Conservation (phyloP, 2,888 invertebrate species). For the Chalcosyrphus nemorum region DNA sequence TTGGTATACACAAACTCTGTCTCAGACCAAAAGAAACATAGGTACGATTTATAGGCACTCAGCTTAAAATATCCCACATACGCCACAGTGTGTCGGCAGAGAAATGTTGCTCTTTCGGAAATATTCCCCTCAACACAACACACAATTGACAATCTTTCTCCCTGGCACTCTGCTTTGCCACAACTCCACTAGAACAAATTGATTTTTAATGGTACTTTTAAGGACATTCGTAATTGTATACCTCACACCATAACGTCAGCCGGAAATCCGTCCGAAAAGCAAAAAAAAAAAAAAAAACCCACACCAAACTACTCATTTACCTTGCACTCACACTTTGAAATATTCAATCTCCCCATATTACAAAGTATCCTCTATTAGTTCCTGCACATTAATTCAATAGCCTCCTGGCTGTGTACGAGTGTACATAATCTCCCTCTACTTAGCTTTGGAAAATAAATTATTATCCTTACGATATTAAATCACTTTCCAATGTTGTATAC, state of each 20-base stretch:
- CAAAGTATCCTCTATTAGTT: constrained; percentile 53
- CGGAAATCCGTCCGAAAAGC: constrained; percentile 24
- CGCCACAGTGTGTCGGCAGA: constrained; percentile 1
- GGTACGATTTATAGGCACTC: too few species aligned
- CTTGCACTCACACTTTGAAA: neutral
- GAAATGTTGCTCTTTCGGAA: neutral
- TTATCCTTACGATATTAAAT: constrained; percentile 67
- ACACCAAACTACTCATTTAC: constrained; percentile 54
- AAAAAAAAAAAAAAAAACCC: too few species aligned
- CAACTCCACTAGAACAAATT: constrained; percentile 40
- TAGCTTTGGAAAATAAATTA: constrained; percentile 65
- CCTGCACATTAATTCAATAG: constrained; percentile 66
- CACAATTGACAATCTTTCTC: constrained; percentile 25
- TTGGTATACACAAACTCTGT: too few species aligned
- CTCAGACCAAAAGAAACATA: too few species aligned
- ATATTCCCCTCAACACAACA: constrained; percentile 12
- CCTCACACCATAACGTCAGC: constrained; percentile 24
- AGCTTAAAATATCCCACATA: constrained; percentile 16
- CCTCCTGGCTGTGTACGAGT: neutral
- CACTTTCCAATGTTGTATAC: constrained; percentile 60
- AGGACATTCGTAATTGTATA: constrained; percentile 54
- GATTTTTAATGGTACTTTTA: constrained; percentile 66
- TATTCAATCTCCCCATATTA: neutral
- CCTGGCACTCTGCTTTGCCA: neutral
- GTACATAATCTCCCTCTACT: too few species aligned